Conservation (phyloP, 2,888 invertebrate species). For the Habroteleia sp. region DNA sequence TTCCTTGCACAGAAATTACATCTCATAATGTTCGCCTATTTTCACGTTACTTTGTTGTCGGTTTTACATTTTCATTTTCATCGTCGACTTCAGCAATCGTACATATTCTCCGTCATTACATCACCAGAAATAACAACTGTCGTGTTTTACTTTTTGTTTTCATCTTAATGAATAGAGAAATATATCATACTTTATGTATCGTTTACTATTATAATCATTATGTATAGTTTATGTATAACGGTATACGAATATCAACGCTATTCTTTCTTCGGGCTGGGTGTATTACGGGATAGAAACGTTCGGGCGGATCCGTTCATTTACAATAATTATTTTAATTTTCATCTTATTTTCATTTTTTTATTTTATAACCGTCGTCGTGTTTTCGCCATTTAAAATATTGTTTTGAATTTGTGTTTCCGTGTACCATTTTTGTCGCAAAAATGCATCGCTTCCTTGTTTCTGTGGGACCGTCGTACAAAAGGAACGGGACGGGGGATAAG, state of each 20-base stretch:
- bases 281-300: conserved; percentile 63
- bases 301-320: conserved; percentile 62
- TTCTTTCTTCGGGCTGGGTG: conserved; percentile 72
- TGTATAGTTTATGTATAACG: conserved; percentile 81
- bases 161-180: conserved; percentile 81
- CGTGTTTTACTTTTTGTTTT: conserved; percentile 71
- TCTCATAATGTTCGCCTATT: conserved; percentile 61
- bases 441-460: conserved; percentile 48
- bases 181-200: conserved; percentile 81
- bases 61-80: conserved; percentile 65
- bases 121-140: conserved; percentile 78
- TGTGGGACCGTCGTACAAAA: conserved; percentile 39
- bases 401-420: conserved; percentile 15
- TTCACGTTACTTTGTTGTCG: conserved; percentile 52
- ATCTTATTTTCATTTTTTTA: conserved; percentile 12
- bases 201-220: conserved; percentile 81
- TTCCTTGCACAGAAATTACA: conserved; percentile 67
- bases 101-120: conserved; percentile 63
- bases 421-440: conserved; percentile 18
- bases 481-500: conserved; percentile 33
- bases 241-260: conserved; percentile 81
- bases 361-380: conserved; percentile 5
- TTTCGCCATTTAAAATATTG: conserved; percentile 9
- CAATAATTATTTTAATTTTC: conserved; percentile 16
- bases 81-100: conserved; percentile 57